Evolutionary conservation across 2,888 invertebrate species (phyloP), one percentile per base, ranked within the genome.

Genomic region (Lasiommata megera): DNA sequence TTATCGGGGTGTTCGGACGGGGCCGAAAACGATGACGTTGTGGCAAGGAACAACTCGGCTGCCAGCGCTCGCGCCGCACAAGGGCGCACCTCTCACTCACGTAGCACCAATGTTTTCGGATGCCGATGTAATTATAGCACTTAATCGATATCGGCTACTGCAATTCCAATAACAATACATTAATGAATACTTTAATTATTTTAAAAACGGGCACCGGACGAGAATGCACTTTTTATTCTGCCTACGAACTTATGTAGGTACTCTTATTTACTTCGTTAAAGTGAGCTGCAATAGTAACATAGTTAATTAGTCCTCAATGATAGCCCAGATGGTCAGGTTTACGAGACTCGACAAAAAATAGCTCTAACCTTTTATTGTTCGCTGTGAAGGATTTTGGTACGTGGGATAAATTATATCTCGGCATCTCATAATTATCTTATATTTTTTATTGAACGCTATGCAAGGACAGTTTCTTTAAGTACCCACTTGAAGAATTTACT

Each of bases 1-100:
- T 67, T 68, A 65, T 71, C 69, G 73, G 79, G 80, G 82, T 79
- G 79, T 66, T 68, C 63, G 69, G 71, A 65, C 74, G 56, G 73
- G 74, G 77, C 78, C 80, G 77, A 79, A 77, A 77, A 78, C 77
- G 74, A 74, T 79, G 80, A 82, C 80, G 80, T 84, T 82, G 82
- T 66, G 62, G 68, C 71, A 66, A 75, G 77, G 82, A 82, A 80
- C 76, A 78, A 79, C 72, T 68, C 55, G 40, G 54, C 51, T 44
- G 37, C 36, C 48, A 7, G 48, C 37, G 50, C 51, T 36, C 36
- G 48, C 56, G 67, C 31, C 9, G 9, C 62, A 76, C 88, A 88
- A 89, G 88, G 88, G 88, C 88, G 83, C 74, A 64, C 89, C 89
- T 87, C 86, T 89, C 88, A 88, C 89, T 83, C 77, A 76, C 76